Percentiles rank a stretch among this genome's conserved stretches.
Evolutionary conservation across 2,797 vertebrate species (phyloP).

Genomic region (Phataginus tetradactyla): DNA sequence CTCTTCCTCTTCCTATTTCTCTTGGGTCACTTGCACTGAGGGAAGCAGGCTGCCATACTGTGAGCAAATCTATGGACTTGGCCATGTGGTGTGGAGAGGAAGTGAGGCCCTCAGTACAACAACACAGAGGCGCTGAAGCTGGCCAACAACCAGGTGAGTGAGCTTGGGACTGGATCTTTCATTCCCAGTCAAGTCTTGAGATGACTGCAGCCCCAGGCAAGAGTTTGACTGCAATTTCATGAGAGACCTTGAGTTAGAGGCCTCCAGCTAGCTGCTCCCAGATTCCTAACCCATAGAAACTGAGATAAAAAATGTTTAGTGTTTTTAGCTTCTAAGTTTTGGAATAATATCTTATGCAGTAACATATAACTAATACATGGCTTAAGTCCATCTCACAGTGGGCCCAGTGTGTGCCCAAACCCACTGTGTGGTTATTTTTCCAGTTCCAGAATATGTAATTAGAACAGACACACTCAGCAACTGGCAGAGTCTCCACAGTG

Average conservation of each 20-base stretch:
- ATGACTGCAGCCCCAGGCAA: neutral
- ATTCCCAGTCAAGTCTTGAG: neutral
- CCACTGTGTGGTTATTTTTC: conserved; percentile 3
- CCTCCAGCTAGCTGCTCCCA: neutral
- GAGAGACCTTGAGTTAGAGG: neutral
- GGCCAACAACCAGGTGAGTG: neutral
- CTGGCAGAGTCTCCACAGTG: neutral
- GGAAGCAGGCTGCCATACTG: neutral
- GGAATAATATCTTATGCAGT: conserved; percentile 11
- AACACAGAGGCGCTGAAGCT: neutral
- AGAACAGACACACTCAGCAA: neutral
- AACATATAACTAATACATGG: neutral
- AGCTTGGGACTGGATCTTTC: neutral
- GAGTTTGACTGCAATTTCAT: neutral
- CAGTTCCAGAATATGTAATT: conserved; percentile 32
- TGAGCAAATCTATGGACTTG: neutral
- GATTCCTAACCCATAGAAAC: neutral
- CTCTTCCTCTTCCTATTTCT: neutral
- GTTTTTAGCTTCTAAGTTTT: conserved; percentile 31
- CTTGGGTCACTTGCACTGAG: neutral
- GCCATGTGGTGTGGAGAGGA: neutral
- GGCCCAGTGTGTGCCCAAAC: neutral
- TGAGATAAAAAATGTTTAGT: neutral
- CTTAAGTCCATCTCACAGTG: neutral
- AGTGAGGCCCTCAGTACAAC: neutral